phyloP scores from a whole-genome alignment of 2,113 vertebrate species.

The Sinocyclocheilus grahami region DNA sequence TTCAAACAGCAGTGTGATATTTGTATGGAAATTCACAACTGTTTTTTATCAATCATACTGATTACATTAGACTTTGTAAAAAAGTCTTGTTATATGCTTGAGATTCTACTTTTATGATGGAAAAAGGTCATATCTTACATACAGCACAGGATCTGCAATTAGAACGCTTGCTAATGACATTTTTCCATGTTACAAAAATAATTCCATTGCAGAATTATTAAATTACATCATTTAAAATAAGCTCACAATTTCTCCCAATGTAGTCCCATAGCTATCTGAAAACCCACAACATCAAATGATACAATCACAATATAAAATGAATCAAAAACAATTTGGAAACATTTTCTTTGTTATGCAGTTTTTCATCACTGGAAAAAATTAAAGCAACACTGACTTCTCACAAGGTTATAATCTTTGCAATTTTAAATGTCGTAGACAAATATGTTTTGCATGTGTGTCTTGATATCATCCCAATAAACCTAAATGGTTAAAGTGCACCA shows the following conservation, averaged over 20 bases:
- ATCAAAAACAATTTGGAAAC: slow-evolving; percentile 15
- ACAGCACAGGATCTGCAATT: slow-evolving; percentile 37
- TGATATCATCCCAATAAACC: neutral
- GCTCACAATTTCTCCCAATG: slow-evolving; percentile 15
- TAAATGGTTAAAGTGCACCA: neutral
- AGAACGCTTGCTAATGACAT: neutral
- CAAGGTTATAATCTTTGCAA: neutral
- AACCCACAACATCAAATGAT: slow-evolving; percentile 27
- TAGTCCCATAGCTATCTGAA: slow-evolving; percentile 7
- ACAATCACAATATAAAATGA: slow-evolving; percentile 21
- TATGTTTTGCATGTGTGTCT: neutral
- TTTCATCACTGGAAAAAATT: neutral
- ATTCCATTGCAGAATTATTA: slow-evolving; percentile 42
- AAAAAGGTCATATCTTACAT: slow-evolving; percentile 41
- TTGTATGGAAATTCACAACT: neutral
- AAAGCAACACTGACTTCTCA: neutral
- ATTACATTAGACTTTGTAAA: slow-evolving; percentile 23
- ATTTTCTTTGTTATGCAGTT: neutral
- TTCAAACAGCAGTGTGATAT: neutral
- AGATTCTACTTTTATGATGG: slow-evolving; percentile 22
- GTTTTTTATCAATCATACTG: neutral
- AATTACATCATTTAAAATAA: slow-evolving; percentile 56
- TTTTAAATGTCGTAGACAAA: too few relatives aligned
- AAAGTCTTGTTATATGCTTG: slow-evolving; percentile 24
- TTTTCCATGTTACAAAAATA: slow-evolving; percentile 43